A percentile compares a stretch with the other conserved stretches of the same genome.
Evolutionary conservation across 2,113 vertebrate species (phyloP).

Genomic region (Pungitius pungitius): DNA sequence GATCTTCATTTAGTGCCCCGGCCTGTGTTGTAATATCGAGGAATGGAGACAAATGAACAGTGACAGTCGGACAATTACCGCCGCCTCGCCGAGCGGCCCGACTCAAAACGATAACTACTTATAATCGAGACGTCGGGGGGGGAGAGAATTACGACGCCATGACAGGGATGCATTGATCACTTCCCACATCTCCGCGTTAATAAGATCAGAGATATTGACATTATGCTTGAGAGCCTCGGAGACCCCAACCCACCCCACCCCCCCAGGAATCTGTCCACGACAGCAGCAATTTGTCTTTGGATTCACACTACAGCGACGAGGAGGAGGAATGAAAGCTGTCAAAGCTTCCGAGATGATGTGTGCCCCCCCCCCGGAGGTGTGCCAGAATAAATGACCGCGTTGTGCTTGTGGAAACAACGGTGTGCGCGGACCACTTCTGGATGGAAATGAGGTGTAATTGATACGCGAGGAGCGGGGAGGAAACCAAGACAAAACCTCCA

Average conservation of each 20-base stretch:
- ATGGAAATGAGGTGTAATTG: conserved; percentile 73
- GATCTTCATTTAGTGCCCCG: conserved; percentile 54
- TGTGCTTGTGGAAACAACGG: conserved; percentile 50
- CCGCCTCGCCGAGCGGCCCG: conserved; percentile 44
- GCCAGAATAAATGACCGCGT: conserved; percentile 61
- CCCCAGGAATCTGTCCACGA: conserved; percentile 33
- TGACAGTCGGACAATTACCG: conserved; percentile 68
- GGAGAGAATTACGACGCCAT: conserved; percentile 42
- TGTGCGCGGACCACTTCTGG: conserved; percentile 45
- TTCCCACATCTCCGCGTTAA: conserved; percentile 51
- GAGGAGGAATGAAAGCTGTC: conserved; percentile 41
- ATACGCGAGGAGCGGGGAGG: conserved; percentile 49
- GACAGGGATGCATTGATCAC: conserved; percentile 64
- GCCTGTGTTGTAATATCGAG: conserved; percentile 50
- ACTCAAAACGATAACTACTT: conserved; percentile 61
- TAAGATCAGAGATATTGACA: conserved; percentile 67
- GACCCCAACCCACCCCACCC: neutral
- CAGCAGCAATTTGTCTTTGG: conserved; percentile 61
- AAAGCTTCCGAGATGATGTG: conserved; percentile 53
- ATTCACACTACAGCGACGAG: conserved; percentile 26
- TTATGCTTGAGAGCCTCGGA: conserved; percentile 42
- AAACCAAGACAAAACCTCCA: conserved; percentile 41
- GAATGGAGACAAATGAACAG: conserved; percentile 64
- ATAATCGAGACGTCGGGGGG: conserved; percentile 60
- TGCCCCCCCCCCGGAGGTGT: conserved; percentile 45